A percentile compares a stretch with the other conserved stretches of the same genome.
Conservation (phyloP, 2,113 vertebrate species). For the Laticauda colubrina region DNA sequence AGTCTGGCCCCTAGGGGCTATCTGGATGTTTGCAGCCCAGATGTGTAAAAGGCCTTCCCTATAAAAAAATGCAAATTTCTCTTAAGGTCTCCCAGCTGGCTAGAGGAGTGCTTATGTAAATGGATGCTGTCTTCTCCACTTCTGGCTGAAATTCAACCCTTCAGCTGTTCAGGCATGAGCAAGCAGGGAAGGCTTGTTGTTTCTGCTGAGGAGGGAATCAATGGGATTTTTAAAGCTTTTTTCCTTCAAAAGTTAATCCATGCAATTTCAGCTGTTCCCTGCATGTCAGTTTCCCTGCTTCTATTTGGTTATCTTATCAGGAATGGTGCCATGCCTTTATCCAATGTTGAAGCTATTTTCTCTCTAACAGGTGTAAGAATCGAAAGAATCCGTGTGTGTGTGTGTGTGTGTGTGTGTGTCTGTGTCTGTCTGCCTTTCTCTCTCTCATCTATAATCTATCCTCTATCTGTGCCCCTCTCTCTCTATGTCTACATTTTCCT, state of each 20-base stretch:
- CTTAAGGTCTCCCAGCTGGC: not conserved
- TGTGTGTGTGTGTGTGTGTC: too few relatives aligned
- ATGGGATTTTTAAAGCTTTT: not conserved
- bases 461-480: rapidly evolving
- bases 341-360: not conserved
- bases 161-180: not conserved
- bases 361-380: not conserved
- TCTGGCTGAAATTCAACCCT: not conserved
- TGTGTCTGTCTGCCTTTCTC: too few relatives aligned
- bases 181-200: not conserved
- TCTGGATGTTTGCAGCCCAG: not conserved
- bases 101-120: not conserved
- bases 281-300: not conserved
- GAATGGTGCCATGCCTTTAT: not conserved
- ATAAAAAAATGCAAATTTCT: not conserved
- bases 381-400: not conserved
- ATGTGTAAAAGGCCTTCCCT: not conserved
- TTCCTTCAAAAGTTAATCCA: not conserved
- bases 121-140: too few relatives aligned
- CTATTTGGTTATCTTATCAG: not conserved
- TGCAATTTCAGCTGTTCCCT: not conserved
- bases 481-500: too few relatives aligned
- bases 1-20: not conserved
- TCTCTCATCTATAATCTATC: too few relatives aligned
- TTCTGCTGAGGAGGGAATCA: not conserved